These are phyloP conservation scores for Typhlichthys subterraneus DNA, from an alignment of 2,797 vertebrate species.

Conservation along the genomic window DNA sequence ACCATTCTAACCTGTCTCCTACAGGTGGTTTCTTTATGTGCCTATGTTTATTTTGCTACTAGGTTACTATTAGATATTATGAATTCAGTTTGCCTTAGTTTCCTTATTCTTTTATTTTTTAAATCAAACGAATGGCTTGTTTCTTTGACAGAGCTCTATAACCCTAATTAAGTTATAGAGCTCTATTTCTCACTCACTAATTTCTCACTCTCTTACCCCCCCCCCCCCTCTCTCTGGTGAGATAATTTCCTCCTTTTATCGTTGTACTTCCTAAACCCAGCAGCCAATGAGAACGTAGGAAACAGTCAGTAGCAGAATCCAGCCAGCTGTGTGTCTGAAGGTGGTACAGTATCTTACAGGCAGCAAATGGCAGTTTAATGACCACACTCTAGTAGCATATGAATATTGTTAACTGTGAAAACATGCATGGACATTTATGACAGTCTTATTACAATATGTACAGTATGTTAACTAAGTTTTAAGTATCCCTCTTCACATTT, in stretches of 20 bases:
- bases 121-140: conserved; percentile 39
- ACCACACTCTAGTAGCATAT: conserved; percentile 38
- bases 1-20: conserved; percentile 7
- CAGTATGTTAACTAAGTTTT: too few relatives aligned
- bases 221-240: conserved; percentile 50
- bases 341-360: conserved; percentile 42
- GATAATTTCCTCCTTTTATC: conserved; percentile 66
- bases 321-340: conserved; percentile 46
- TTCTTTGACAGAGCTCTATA: conserved; percentile 53
- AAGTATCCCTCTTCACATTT: too few relatives aligned
- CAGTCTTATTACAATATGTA: conserved; percentile 3
- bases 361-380: conserved; percentile 61
- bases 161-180: conserved; percentile 34
- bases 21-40: conserved; percentile 77
- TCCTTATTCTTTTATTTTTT: conserved; percentile 48
- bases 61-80: conserved; percentile 51
- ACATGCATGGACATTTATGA: conserved; percentile 24
- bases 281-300: conserved; percentile 53
- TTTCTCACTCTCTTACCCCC: not conserved
- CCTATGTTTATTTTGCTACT: conserved; percentile 74
- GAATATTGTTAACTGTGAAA: conserved; percentile 42
- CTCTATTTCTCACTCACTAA: conserved; percentile 22
- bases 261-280: conserved; percentile 51
- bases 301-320: conserved; percentile 46
- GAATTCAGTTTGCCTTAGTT: conserved; percentile 64